Evolutionary conservation across 1,140 invertebrate genomes (phyloP).

Genomic region (roundworm (Caenorhabditis elegans)): WBcel235 BX284605.5:8520501-8521000

Average conservation of each 20-base stretch:
- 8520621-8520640: background rate
- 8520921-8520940: too few species aligned
- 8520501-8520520: background rate
- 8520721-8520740: background rate
- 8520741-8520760: background rate
- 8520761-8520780: background rate
- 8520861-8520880: background rate
- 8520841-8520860: background rate
- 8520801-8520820: constrained; percentile 9
- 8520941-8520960: constrained; percentile 8
- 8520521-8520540: background rate
- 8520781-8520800: background rate
- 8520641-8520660: too few species aligned
- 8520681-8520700: background rate
- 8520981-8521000: background rate
- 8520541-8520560: background rate
- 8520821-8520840: background rate
- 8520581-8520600: background rate
- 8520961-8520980: background rate
- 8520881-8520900: background rate
- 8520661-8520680: too few species aligned
- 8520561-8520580: background rate
- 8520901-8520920: background rate
- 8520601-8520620: background rate
- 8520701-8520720: background rate